A percentile compares a stretch with the other conserved stretches of the same genome.
These are phyloP conservation scores for Bombus difficillimus DNA, from an alignment of 1,140 invertebrate genomes.

Conservation along the genomic window DNA sequence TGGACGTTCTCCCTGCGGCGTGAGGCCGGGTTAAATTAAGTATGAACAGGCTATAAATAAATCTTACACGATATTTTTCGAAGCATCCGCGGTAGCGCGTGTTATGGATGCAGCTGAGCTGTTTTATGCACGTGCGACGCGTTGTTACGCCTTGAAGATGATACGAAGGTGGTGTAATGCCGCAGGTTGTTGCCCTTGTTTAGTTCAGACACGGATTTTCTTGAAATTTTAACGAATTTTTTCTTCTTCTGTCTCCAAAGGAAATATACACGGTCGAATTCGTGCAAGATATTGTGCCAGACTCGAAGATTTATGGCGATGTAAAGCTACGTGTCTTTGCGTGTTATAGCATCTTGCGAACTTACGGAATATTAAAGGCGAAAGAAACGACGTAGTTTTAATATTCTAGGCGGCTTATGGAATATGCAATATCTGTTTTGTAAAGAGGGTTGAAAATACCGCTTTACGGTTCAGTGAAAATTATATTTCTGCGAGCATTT, in stretches of 20 bases:
- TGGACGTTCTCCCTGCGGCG: constrained; percentile 19
- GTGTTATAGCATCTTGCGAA: too few species aligned
- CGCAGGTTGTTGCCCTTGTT: neutral
- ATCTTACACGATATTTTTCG: constrained; percentile 40
- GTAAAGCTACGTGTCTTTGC: neutral
- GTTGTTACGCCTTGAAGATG: neutral
- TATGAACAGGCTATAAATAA: constrained; percentile 46
- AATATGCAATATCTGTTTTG: neutral
- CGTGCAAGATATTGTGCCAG: neutral
- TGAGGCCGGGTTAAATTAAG: constrained; percentile 36
- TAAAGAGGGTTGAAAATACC: neutral
- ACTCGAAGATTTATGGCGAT: neutral
- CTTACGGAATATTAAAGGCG: neutral
- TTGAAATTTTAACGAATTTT: neutral
- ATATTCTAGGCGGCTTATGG: too few species aligned
- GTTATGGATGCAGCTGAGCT: neutral
- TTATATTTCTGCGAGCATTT: too few species aligned
- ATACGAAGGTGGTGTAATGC: too few species aligned
- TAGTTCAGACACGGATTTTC: neutral
- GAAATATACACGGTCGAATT: neutral
- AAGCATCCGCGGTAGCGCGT: neutral
- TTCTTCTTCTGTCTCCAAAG: too few species aligned
- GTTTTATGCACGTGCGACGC: constrained; percentile 32
- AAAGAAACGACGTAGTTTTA: neutral
- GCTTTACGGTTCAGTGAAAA: neutral